Conservation (phyloP, 2,888 invertebrate species). For the Tineola bisselliella region DNA sequence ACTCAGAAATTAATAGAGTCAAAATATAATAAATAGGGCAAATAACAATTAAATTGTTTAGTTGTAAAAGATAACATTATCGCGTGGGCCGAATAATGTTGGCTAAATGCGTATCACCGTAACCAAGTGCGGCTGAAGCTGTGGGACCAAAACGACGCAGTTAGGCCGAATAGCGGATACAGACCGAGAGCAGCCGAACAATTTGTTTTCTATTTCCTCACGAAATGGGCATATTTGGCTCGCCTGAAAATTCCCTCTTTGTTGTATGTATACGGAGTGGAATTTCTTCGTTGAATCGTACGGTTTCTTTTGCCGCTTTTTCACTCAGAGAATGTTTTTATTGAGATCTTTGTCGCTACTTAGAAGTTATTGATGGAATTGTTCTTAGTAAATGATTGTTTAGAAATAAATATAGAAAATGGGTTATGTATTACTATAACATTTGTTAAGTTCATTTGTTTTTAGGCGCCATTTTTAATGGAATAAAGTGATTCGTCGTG, state of each 20-base stretch:
- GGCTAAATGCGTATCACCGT: not conserved
- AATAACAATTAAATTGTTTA: too few relatives aligned
- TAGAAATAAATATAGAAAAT: too few relatives aligned
- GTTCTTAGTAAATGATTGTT: too few relatives aligned
- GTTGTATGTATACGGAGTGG: not conserved
- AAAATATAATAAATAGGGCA: too few relatives aligned
- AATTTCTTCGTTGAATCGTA: not conserved
- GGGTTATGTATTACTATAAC: too few relatives aligned
- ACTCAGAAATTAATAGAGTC: too few relatives aligned
- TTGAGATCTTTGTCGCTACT: not conserved
- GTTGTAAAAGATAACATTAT: too few relatives aligned
- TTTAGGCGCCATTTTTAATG: too few relatives aligned
- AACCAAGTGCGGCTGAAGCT: not conserved
- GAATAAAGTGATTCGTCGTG: too few relatives aligned
- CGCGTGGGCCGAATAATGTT: not conserved
- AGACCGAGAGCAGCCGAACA: constrained; percentile 18
- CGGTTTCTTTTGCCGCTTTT: not conserved
- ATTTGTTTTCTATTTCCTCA: constrained; percentile 27
- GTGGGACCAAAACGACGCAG: constrained; percentile 2
- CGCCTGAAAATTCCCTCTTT: constrained; percentile 21
- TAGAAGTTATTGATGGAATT: not conserved
- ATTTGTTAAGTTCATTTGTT: too few relatives aligned
- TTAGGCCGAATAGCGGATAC: not conserved
- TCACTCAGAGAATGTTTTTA: not conserved
- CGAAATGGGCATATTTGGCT: constrained; percentile 26